Base-by-base conservation (phyloP, 2,888 invertebrate genomes). In the Linnaemya tessellans region DNA sequence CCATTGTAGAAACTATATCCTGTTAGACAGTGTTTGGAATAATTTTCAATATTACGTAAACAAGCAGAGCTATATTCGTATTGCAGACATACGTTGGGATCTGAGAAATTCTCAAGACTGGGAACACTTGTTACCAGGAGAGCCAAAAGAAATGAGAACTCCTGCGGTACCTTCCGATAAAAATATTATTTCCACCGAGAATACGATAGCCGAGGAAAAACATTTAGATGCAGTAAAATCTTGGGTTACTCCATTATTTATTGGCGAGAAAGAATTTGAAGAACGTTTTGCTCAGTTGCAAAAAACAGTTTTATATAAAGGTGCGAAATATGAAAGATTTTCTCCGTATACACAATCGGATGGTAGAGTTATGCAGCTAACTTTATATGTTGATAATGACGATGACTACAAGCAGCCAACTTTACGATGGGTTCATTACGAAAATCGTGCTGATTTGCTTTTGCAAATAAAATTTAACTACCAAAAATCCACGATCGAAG, bases 11-110 rank as follows among this genome's bases (percentile, higher is more conserved):
- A 93, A 95, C 83, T 98, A 97, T 89, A 94, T 96, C 41, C 94
- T 96, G 0, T 94, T 98, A 5, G 97, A 98, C 89, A 96, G 96
- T 87, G 92, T 98, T 70, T 98, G 98, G 95, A 97, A 98, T 89
- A 93, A 97, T 89, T 93, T 94, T 70, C 98, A 98, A 92, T 98
- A 97, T 91, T 97, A 96, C 93, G 95, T 95, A 0, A 96, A 96
- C 89, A 92, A 95, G 88, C 96, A 96, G 91, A 92, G 92, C 7
- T 90, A 89, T 68, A 93, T 94, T 75, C 87, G 90, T 11, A 93
- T 95, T 1, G 91, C 91, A 9, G 90, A 93, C 0, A 89, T 96
- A 5, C 93, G 93, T 85, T 97, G 95, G 93, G 94, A 96, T 87
- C 92, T 97, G 0, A 90, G 90, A 0, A 94, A 96, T 65, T 88